Base-by-base conservation (phyloP, 2,888 invertebrate species). In the Antitype chi region DNA sequence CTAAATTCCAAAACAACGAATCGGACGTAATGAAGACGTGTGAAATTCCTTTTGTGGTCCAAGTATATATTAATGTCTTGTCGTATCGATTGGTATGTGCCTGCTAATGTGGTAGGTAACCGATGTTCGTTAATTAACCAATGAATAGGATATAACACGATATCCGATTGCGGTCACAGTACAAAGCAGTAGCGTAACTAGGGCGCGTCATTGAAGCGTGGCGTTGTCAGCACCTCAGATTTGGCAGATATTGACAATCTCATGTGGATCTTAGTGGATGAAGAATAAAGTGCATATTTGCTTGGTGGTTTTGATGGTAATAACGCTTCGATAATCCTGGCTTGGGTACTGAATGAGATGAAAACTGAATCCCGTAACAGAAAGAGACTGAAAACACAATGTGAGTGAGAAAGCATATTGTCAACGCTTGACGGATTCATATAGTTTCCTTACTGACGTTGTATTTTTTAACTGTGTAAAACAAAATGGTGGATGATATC, bases 21-120 rank as follows among this genome's bases (percentile, higher is more conserved):
- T 11, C 11, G 38, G 17, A 17, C 20, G 11, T 38, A 62, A 53
- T 66, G 17, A 57, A 63, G 7, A 76, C 0, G 80, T 82, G 85
- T 63, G 80, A 86, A 69, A 86, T 86, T 77, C 78, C 47, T 32
- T 69, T 63, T 13, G 9, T 20, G 47, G 52, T 25, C 23, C 53
- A 32, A 52, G 67, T 64, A 59, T 11, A 15, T 25, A 52, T 63
- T 57, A 59, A 71, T 38, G 47, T 60, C 68, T 62, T 43, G 32
- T 67, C 49, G 6, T 67, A 49, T 59, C 62, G 75, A 77, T 77
- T 77, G 13, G 23, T 69, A 78, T 60, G n/a, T 74, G 28, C 3
- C 38, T 80, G 82, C n/a, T 82, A 86, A 86, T 78, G 28, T 52
- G 69, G 66, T 70, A 62, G 69, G 66, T 70, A 62, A 52, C 63